Evolutionary conservation across 2,888 invertebrate genomes (phyloP).

Genomic region (Pandemis corylana): DNA sequence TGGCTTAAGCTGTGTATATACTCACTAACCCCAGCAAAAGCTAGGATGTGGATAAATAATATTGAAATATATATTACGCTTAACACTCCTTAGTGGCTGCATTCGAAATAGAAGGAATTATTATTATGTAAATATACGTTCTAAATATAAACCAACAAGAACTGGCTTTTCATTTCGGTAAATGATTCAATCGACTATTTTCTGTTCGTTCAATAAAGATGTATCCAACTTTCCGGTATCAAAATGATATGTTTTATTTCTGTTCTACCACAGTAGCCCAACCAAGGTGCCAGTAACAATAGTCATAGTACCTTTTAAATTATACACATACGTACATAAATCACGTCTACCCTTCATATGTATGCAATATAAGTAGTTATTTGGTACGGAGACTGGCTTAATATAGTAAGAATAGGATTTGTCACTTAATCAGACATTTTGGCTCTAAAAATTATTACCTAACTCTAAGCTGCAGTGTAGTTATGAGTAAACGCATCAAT

Average conservation of each 20-base stretch:
- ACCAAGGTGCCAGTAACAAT: no score
- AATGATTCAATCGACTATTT: conserved; percentile 50
- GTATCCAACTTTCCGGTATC: conserved; percentile 58
- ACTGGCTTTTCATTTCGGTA: conserved; percentile 68
- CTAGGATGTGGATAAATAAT: conserved; percentile 29
- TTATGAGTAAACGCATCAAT: conserved; percentile 9
- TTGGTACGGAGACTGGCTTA: no score
- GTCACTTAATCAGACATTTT: no score
- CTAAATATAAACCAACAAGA: conserved; percentile 59
- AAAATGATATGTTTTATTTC: conserved; percentile 22
- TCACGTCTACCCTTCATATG: no score
- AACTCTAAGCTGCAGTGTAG: neutral
- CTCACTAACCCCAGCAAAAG: conserved; percentile 25
- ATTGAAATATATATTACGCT: conserved; percentile 39
- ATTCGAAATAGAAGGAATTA: conserved; percentile 40
- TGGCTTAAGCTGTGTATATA: conserved; percentile 43
- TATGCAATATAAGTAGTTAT: no score
- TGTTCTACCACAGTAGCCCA: neutral
- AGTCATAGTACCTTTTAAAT: no score
- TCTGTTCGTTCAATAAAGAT: conserved; percentile 68
- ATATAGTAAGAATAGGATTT: no score
- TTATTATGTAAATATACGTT: conserved; percentile 71
- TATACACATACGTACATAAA: no score
- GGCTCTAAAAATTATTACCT: no score
- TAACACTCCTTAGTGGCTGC: conserved; percentile 34